Evolutionary conservation across 2,888 invertebrate species (phyloP).

Genomic region (Apamea anceps): DNA sequence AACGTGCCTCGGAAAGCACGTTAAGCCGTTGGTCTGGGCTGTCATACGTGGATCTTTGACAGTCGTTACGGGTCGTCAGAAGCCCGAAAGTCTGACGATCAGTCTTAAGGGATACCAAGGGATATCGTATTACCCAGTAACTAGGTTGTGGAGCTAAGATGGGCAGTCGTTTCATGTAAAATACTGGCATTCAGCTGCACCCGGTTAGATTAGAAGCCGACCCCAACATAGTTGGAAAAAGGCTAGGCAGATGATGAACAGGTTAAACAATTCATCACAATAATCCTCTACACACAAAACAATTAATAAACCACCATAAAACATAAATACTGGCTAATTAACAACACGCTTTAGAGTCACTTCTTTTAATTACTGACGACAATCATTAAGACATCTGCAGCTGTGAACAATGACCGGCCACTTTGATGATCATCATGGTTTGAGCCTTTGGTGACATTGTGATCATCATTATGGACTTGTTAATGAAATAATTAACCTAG

Average conservation of each 20-base stretch:
- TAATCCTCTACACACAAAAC: constrained; percentile 18
- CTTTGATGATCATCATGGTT: constrained; percentile 51
- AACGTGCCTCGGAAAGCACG: no score
- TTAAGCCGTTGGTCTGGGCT: no score
- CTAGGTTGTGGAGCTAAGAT: no score
- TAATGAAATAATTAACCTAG: constrained; percentile 53
- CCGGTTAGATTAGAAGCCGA: no score
- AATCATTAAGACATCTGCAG: constrained; percentile 32
- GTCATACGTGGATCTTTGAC: no score
- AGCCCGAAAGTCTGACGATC: no score
- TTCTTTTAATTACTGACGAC: constrained; percentile 26
- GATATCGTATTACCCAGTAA: no score
- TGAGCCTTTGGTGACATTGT: constrained; percentile 8
- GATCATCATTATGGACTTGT: constrained; percentile 32
- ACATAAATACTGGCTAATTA: constrained; percentile 34
- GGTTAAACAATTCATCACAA: not conserved
- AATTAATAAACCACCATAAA: constrained; percentile 16
- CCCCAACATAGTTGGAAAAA: no score
- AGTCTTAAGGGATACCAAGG: no score
- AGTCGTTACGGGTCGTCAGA: no score
- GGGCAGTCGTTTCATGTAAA: no score
- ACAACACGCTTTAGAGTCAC: not conserved
- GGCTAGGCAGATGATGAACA: not conserved
- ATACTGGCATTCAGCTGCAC: no score
- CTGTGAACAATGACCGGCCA: constrained; percentile 45